Conservation (phyloP, 2,113 vertebrate species). For the Pelmatolapia mariae region DNA sequence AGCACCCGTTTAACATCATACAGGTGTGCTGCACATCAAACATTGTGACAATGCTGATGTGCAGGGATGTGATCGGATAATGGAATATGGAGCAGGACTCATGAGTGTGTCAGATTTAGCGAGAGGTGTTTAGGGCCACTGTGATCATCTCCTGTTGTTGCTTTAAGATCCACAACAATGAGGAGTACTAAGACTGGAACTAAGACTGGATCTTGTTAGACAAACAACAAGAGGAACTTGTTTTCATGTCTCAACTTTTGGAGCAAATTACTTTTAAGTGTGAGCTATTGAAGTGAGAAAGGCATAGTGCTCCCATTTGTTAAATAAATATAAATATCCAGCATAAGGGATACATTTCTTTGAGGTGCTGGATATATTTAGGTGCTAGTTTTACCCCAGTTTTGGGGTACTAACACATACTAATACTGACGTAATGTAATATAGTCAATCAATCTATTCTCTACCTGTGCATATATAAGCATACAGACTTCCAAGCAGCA, state of each 20-base stretch:
- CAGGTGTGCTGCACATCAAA: not conserved
- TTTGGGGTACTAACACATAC: not conserved
- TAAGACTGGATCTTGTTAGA: not conserved
- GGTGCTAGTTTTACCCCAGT: accelerated
- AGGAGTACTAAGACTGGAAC: not conserved
- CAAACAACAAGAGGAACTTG: not conserved
- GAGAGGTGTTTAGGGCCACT: not conserved
- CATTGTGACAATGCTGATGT: not conserved
- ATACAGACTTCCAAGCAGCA: not conserved
- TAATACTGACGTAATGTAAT: not conserved
- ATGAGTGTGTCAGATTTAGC: constrained; percentile 52
- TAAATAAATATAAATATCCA: not conserved
- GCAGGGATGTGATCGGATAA: constrained; percentile 13
- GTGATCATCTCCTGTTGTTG: not conserved
- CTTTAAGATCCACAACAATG: not conserved
- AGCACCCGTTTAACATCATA: not conserved
- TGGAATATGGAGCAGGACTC: constrained; percentile 53
- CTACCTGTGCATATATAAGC: not conserved
- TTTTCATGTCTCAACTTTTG: not conserved
- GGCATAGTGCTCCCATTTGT: not conserved
- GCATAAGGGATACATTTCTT: not conserved
- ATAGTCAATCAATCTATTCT: not conserved
- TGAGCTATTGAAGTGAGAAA: not conserved
- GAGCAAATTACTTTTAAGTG: not conserved
- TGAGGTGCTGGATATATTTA: not conserved